Evolutionary conservation across 2,797 vertebrate genomes (phyloP).

Genomic region (Amblyopsis hoosieri): DNA sequence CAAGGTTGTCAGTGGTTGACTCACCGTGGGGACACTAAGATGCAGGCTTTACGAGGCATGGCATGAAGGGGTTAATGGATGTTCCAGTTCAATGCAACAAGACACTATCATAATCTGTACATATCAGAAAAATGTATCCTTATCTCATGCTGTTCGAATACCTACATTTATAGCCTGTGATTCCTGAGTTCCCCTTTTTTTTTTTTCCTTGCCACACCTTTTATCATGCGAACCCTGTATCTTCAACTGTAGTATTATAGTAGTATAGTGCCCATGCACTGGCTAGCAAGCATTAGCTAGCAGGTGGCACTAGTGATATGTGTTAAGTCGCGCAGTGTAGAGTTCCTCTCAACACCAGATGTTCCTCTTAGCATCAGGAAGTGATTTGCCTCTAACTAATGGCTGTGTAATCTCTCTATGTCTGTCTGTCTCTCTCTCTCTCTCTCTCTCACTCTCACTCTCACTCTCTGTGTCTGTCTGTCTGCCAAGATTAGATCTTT

Average conservation of each 20-base stretch:
- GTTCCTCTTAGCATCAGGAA: slow-evolving; percentile 43
- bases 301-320: slow-evolving; percentile 30
- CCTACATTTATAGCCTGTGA: too few relatives aligned
- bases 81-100: slow-evolving; percentile 8
- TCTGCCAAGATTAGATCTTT: slow-evolving; percentile 25
- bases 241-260: too few relatives aligned
- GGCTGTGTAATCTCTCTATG: slow-evolving; percentile 24
- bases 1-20: slow-evolving; percentile 51
- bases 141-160: too few relatives aligned
- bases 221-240: too few relatives aligned
- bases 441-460: slow-evolving; percentile 1
- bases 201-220: too few relatives aligned
- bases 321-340: slow-evolving; percentile 29
- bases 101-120: slow-evolving; percentile 15
- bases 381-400: slow-evolving; percentile 37
- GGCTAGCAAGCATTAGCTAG: slow-evolving; percentile 20
- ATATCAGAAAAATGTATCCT: too few relatives aligned
- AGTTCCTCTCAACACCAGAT: slow-evolving; percentile 42
- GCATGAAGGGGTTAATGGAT: neutral
- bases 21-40: slow-evolving; percentile 26
- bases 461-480: neutral
- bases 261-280: too few relatives aligned
- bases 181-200: too few relatives aligned
- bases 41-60: too few relatives aligned
- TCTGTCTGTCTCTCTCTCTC: slow-evolving; percentile 12